phyloP scores from a whole-genome alignment of 2,113 vertebrate genomes.

The Aphelocoma coerulescens region DNA sequence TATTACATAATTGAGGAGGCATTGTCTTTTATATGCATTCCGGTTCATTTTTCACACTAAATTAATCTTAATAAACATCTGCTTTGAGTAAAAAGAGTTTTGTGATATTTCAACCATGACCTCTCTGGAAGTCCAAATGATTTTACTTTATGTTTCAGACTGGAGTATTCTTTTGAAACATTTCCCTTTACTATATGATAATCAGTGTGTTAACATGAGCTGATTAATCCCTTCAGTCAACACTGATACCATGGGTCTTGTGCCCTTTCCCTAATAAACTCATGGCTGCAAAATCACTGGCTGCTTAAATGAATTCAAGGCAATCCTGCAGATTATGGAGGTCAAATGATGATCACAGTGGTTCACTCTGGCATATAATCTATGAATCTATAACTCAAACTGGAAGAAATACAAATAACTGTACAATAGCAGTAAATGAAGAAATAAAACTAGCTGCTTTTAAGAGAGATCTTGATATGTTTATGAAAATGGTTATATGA shows the following conservation, averaged over 20 bases:
- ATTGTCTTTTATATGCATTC: conserved; percentile 75
- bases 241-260: conserved; percentile 37
- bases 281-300: conserved; percentile 56
- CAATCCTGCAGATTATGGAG: not conserved
- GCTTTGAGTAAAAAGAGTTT: conserved; percentile 76
- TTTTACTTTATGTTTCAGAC: conserved; percentile 61
- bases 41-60: conserved; percentile 80
- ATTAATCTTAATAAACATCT: conserved; percentile 82
- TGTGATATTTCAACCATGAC: conserved; percentile 80
- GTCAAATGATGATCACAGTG: conserved; percentile 1
- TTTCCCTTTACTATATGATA: conserved; percentile 68
- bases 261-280: conserved; percentile 20
- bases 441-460: conserved; percentile 11
- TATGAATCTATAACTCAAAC: conserved; percentile 8
- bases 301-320: conserved; percentile 17
- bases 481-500: not conserved
- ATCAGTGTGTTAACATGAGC: conserved; percentile 76
- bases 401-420: not conserved
- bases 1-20: conserved; percentile 71
- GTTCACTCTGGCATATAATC: not conserved
- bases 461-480: not conserved
- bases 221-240: conserved; percentile 79
- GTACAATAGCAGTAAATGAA: not conserved
- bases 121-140: conserved; percentile 69
- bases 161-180: conserved; percentile 56